Conservation (phyloP, 2,797 vertebrate genomes). For the Crocidura indochinensis region DNA sequence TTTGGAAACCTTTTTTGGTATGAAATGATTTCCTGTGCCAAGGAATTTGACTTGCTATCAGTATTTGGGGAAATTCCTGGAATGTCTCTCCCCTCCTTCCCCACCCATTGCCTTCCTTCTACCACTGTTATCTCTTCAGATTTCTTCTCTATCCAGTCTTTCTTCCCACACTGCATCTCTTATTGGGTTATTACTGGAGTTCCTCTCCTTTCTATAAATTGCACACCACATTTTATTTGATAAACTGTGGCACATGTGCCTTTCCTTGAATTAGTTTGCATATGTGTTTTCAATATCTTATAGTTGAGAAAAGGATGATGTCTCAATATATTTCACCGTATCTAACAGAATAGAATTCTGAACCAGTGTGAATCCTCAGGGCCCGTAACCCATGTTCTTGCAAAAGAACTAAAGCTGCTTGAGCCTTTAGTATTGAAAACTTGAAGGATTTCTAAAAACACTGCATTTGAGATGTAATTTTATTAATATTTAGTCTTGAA, state of each 20-base stretch:
- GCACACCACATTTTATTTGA: conserved; percentile 2
- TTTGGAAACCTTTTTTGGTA: conserved; percentile 80
- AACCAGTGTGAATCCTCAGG: background rate
- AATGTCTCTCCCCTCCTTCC: conserved; percentile 60
- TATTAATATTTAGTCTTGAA: conserved; percentile 38
- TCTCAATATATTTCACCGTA: background rate
- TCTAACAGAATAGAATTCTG: background rate
- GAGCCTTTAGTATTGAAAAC: background rate
- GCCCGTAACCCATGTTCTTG: background rate
- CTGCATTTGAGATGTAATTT: conserved; percentile 12
- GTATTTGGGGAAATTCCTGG: conserved; percentile 81
- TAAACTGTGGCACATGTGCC: background rate
- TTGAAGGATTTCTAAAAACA: background rate
- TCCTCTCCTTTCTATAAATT: background rate
- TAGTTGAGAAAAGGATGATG: background rate
- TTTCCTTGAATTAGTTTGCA: background rate
- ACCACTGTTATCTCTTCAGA: conserved; percentile 44
- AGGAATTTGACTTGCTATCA: conserved; percentile 84
- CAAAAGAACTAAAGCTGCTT: conserved; percentile 22
- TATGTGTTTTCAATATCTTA: background rate
- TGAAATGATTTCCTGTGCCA: conserved; percentile 83
- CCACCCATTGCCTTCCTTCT: background rate
- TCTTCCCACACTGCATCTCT: conserved; percentile 62
- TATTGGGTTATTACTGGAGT: background rate
- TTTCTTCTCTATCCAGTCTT: conserved; percentile 55